Base-by-base conservation (phyloP, 2,888 invertebrate genomes). In the Chloroclystis v-ata region DNA sequence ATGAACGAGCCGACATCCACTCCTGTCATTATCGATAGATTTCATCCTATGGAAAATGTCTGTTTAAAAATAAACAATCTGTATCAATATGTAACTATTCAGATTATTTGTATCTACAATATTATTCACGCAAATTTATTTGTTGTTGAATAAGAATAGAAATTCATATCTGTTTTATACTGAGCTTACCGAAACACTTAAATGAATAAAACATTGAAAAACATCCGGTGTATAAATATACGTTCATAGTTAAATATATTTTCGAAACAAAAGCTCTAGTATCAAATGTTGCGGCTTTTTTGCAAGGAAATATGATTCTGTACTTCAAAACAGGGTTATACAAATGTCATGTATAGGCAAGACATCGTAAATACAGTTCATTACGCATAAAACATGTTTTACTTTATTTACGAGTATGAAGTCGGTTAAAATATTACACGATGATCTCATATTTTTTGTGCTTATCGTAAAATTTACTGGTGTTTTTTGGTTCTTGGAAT, bases 291-390 rank as follows among this genome's bases (percentile, higher is more conserved):
- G 33, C 16, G 4, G 20, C 44, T 25, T 35, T 50, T 42, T 43
- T 43, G 42, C 42, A 39, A 43, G 46, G 41, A 49, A 39, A 45
- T 28, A 45, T 32, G 44, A 37, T 16, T 42, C 14, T 13, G 45
- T 45, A 40, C 46, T 47, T 50, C 50, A 47, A 39, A 46, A 39
- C 24, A 9, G 11, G 4, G 26, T 47, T 43, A 50, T 50, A 50
- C 50, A 50, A 50, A 46, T 9, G 50, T 50, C 50, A 43, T 35
- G 45, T 44, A 28, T 43, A 43, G 43, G 33, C 16, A 45, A 37
- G 38, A 13, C 14, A 16, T 50, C 50, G 50, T 50, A 50, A 51
- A 51, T 51, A 51, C 37, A 47, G 43, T 47, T 47, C 43, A 51
- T 51, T 46, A 41, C 51, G 12, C 47, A 51, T 47, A 51, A 43